Conservation (phyloP, 2,888 invertebrate genomes). For the Agonopterix subpropinquella region DNA sequence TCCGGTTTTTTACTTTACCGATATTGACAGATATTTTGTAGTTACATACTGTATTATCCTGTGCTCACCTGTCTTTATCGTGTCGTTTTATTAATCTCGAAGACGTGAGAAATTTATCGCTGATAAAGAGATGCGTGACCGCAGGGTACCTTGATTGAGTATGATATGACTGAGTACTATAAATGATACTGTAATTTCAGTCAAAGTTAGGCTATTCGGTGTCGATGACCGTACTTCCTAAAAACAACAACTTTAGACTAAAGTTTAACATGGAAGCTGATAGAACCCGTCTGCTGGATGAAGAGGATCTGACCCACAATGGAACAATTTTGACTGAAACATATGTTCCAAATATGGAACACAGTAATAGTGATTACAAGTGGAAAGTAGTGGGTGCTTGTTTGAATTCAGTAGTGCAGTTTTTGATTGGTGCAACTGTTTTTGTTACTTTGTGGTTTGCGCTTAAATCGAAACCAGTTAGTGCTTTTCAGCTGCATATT, state of each 20-base stretch:
- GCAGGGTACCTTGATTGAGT: neutral
- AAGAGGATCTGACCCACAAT: neutral
- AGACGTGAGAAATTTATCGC: slow-evolving; percentile 33
- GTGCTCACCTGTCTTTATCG: neutral
- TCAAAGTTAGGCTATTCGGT: no score
- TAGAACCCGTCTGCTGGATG: neutral
- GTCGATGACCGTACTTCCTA: no score
- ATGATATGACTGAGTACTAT: no score
- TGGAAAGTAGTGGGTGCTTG: slow-evolving; percentile 13
- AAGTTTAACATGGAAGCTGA: neutral
- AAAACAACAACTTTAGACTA: no score
- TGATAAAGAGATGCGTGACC: slow-evolving; percentile 28
- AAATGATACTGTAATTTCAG: no score
- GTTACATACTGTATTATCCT: no score
- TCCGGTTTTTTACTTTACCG: no score
- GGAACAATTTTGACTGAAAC: neutral
- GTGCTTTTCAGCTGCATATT: slow-evolving; percentile 24
- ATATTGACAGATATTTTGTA: no score
- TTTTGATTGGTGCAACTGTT: slow-evolving; percentile 20
- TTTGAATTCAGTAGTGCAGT: slow-evolving; percentile 19
- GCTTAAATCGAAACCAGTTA: slow-evolving; percentile 21
- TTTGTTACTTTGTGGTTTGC: slow-evolving; percentile 26
- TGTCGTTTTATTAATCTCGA: slow-evolving; percentile 11
- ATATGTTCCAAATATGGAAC: neutral
- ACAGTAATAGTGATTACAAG: slow-evolving; percentile 5